phyloP scores from a whole-genome alignment of 2,888 invertebrate species.

The Clusia tigrina region DNA sequence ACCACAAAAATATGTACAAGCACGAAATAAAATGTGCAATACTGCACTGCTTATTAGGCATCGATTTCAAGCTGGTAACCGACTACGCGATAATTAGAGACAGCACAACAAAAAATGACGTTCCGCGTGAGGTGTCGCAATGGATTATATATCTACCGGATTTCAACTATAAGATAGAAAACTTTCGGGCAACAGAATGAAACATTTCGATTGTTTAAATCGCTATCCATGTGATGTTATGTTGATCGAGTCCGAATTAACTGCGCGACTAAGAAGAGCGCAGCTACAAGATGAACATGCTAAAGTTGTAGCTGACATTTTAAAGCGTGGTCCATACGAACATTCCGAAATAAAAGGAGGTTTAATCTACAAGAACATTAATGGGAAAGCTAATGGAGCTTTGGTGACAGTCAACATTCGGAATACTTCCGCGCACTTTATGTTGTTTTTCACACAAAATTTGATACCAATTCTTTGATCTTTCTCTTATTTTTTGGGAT shows the following conservation, averaged over 20 bases:
- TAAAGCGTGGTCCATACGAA: slow-evolving; percentile 17
- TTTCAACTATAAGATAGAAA: slow-evolving; percentile 38
- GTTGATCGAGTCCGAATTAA: slow-evolving; percentile 21
- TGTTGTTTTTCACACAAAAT: no score
- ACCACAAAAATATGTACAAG: no score
- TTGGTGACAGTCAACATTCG: slow-evolving; percentile 25
- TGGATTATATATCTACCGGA: slow-evolving; percentile 40
- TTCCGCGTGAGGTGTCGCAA: slow-evolving; percentile 37
- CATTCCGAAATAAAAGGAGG: slow-evolving; percentile 25
- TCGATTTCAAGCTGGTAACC: slow-evolving; percentile 24
- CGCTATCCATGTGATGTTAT: slow-evolving; percentile 31
- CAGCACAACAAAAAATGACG: slow-evolving; percentile 33
- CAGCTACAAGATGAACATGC: slow-evolving; percentile 32
- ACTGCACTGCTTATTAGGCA: no score
- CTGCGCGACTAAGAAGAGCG: slow-evolving; percentile 22
- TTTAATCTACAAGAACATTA: slow-evolving; percentile 27
- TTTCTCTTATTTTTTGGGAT: slow-evolving; percentile 26
- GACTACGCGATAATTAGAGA: slow-evolving; percentile 34
- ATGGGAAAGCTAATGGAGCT: slow-evolving; percentile 24
- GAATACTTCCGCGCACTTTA: no score
- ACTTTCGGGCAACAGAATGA: slow-evolving; percentile 28
- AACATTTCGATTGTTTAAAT: slow-evolving; percentile 34
- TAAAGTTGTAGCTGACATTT: slow-evolving; percentile 23
- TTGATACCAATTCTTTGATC: slow-evolving; percentile 31
- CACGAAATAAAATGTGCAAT: no score